Conservation (phyloP, 2,888 invertebrate species). For the Zeuzera pyrina region DNA sequence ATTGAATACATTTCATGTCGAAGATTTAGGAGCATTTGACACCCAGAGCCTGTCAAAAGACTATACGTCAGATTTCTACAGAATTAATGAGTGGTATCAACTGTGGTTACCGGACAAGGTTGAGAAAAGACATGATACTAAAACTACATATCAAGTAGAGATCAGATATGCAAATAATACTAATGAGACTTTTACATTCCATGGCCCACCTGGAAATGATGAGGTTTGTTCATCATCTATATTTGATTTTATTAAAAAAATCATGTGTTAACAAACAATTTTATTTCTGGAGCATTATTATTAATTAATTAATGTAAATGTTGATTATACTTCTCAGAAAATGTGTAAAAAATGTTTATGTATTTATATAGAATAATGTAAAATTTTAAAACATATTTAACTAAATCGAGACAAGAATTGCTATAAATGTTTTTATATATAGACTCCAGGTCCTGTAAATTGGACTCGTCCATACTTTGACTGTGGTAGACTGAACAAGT, state of each 20-base stretch:
- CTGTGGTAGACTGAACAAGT: conserved; percentile 95
- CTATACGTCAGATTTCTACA: conserved; percentile 92
- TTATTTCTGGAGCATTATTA: neutral
- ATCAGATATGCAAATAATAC: conserved; percentile 95
- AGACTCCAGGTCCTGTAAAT: conserved; percentile 88
- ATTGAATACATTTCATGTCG: conserved; percentile 89
- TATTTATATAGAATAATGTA: neutral
- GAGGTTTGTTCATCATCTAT: conserved; percentile 75
- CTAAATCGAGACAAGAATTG: neutral
- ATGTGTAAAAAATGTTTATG: neutral
- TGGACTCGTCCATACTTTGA: conserved; percentile 97
- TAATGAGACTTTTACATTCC: conserved; percentile 96
- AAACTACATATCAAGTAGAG: conserved; percentile 94
- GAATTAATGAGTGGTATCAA: conserved; percentile 95
- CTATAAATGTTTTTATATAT: conserved; percentile 5
- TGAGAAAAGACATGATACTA: conserved; percentile 87
- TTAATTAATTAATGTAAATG: too few species aligned
- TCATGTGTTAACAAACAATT: neutral
- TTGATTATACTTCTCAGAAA: neutral
- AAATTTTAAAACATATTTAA: neutral
- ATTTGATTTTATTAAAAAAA: conserved; percentile 1
- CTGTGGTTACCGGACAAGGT: conserved; percentile 93
- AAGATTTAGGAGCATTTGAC: conserved; percentile 89
- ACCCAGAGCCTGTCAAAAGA: conserved; percentile 85
- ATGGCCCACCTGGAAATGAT: conserved; percentile 92